Evolutionary conservation across 2,888 invertebrate species (phyloP).

Genomic region (Plagodis pulveraria): DNA sequence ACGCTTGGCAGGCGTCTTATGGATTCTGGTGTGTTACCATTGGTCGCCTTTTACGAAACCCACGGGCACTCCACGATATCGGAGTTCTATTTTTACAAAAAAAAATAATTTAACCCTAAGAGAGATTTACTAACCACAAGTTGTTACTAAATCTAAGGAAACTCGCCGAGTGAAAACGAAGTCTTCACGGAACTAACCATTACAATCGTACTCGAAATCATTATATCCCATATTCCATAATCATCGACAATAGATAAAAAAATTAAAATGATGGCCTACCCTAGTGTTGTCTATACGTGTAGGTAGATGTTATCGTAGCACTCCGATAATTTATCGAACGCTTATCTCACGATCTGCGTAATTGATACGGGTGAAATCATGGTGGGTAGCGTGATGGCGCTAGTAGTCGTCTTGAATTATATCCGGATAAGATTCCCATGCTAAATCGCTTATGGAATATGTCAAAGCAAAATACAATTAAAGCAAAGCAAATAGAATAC

Average conservation of each 20-base stretch:
- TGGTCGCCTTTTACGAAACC: too few species aligned
- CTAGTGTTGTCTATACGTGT: conserved; percentile 41
- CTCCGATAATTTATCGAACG: conserved; percentile 70
- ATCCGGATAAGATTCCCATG: conserved; percentile 33
- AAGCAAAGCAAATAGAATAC: neutral
- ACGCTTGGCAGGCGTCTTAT: too few species aligned
- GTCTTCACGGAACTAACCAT: too few species aligned
- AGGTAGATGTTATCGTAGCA: conserved; percentile 59
- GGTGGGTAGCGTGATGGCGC: conserved; percentile 49
- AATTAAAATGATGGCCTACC: conserved; percentile 47
- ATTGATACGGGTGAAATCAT: conserved; percentile 73
- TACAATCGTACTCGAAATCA: conserved; percentile 34
- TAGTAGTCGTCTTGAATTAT: conserved; percentile 50
- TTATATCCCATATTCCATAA: conserved; percentile 59
- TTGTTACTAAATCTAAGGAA: neutral
- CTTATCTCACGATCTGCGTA: conserved; percentile 76
- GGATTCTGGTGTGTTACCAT: too few species aligned
- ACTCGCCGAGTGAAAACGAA: too few species aligned
- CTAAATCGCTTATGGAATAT: conserved; percentile 11
- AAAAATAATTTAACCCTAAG: neutral
- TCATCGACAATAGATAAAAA: conserved; percentile 64
- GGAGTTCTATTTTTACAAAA: too few species aligned
- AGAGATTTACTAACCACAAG: too few species aligned
- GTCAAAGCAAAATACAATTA: conserved; percentile 9
- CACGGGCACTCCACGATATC: too few species aligned